Percentiles rank a stretch among this genome's conserved stretches.
phyloP scores from a whole-genome alignment of 2,797 vertebrate genomes.

The Balearica regulorum region DNA sequence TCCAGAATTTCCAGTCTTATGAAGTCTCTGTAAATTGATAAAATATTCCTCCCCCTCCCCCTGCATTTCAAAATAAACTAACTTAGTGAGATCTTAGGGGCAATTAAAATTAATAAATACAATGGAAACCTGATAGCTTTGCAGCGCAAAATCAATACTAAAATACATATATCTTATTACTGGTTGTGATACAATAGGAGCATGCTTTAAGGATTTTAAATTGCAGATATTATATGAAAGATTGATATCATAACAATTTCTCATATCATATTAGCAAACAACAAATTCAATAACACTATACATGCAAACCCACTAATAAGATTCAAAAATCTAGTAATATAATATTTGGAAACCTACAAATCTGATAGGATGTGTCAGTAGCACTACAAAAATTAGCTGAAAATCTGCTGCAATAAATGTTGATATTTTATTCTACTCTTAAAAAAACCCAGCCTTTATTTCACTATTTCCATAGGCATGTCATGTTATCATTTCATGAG shows the following conservation, averaged over 20 bases:
- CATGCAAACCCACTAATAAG: neutral
- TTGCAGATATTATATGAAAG: slow-evolving; percentile 58
- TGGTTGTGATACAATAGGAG: neutral
- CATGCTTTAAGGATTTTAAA: slow-evolving; percentile 50
- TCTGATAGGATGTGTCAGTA: neutral
- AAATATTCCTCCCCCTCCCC: neutral
- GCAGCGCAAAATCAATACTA: slow-evolving; percentile 36
- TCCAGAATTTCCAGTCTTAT: neutral
- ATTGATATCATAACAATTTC: slow-evolving; percentile 49
- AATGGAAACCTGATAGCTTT: neutral
- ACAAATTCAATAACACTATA: slow-evolving; percentile 17
- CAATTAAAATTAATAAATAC: slow-evolving; percentile 42
- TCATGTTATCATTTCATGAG: neutral
- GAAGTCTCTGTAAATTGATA: slow-evolving; percentile 10
- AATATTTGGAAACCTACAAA: neutral
- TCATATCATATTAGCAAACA: slow-evolving; percentile 50
- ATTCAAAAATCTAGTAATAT: neutral
- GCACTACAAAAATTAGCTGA: neutral
- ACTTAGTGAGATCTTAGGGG: neutral
- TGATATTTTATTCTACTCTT: neutral
- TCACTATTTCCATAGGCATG: neutral
- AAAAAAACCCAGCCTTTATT: neutral
- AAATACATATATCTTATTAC: slow-evolving; percentile 41
- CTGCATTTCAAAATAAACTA: neutral
- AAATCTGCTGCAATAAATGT: neutral